phyloP scores from a whole-genome alignment of 2,888 invertebrate species.

The Anticlea derivata region DNA sequence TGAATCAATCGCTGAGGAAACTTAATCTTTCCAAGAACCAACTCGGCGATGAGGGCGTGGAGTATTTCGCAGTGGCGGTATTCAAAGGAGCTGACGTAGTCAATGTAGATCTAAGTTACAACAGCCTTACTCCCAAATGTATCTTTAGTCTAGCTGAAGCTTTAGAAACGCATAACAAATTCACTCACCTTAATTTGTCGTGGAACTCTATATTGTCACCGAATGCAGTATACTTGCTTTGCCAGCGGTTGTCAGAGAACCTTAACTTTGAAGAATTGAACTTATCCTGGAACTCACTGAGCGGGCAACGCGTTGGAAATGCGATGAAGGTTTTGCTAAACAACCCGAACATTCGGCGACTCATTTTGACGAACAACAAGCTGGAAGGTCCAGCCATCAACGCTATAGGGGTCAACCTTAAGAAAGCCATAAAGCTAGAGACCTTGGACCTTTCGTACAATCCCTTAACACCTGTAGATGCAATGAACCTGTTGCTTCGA shows the following conservation, averaged over 20 bases:
- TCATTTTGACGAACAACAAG: slow-evolving; percentile 59
- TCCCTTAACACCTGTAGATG: slow-evolving; percentile 53
- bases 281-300: slow-evolving; percentile 60
- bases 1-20: slow-evolving; percentile 46
- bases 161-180: slow-evolving; percentile 54
- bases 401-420: slow-evolving; percentile 38
- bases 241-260: slow-evolving; percentile 47
- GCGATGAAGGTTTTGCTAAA: slow-evolving; percentile 45
- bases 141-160: slow-evolving; percentile 46
- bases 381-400: slow-evolving; percentile 47
- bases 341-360: slow-evolving; percentile 42
- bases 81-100: slow-evolving; percentile 45
- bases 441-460: slow-evolving; percentile 59
- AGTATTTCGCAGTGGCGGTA: slow-evolving; percentile 48
- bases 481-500: slow-evolving; percentile 46
- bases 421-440: slow-evolving; percentile 47
- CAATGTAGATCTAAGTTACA: slow-evolving; percentile 54
- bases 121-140: slow-evolving; percentile 52
- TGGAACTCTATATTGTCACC: slow-evolving; percentile 56
- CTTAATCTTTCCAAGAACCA: slow-evolving; percentile 58
- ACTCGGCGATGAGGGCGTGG: slow-evolving; percentile 53
- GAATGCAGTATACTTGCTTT: slow-evolving; percentile 42
- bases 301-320: slow-evolving; percentile 44
- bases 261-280: slow-evolving; percentile 49
- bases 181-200: slow-evolving; percentile 58